Evolutionary conservation across 2,888 invertebrate genomes (phyloP).

Genomic region (Sceliomorpha sp.): DNA sequence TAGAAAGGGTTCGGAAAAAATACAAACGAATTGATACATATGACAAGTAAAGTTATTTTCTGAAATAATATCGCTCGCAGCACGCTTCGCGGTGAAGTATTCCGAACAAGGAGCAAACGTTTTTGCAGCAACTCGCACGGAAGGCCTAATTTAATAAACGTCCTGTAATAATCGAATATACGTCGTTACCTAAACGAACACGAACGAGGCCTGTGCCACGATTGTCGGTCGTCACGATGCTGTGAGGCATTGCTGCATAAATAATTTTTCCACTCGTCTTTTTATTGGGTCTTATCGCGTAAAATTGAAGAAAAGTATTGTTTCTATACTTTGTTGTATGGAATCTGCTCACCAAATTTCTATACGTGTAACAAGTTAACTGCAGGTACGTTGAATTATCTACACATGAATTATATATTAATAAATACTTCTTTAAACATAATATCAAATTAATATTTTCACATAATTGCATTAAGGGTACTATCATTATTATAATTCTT

Average conservation of each 20-base stretch:
- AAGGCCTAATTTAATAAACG: constrained; percentile 24
- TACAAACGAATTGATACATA: neutral
- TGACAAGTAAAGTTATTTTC: too few species aligned
- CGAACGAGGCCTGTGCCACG: constrained; percentile 8
- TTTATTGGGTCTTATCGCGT: too few species aligned
- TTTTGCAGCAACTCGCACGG: constrained; percentile 3
- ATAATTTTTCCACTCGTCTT: too few species aligned
- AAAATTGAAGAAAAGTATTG: too few species aligned
- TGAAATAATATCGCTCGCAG: too few species aligned
- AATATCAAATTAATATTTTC: constrained; percentile 11
- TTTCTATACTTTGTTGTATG: too few species aligned
- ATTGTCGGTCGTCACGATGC: constrained; percentile 4
- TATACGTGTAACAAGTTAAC: too few species aligned
- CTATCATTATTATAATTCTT: too few species aligned
- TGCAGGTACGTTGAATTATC: too few species aligned
- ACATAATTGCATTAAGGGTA: neutral
- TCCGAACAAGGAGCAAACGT: neutral
- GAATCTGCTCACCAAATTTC: too few species aligned
- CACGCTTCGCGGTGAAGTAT: neutral
- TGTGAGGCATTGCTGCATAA: neutral
- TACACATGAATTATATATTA: too few species aligned
- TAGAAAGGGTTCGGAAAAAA: too few species aligned
- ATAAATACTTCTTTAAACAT: constrained; percentile 7
- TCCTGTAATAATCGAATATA: constrained; percentile 20
- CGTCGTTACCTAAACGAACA: constrained; percentile 19